Percentiles rank a stretch among this genome's conserved stretches.
phyloP scores from a whole-genome alignment of 2,888 invertebrate species.

The Heliconius hortense region DNA sequence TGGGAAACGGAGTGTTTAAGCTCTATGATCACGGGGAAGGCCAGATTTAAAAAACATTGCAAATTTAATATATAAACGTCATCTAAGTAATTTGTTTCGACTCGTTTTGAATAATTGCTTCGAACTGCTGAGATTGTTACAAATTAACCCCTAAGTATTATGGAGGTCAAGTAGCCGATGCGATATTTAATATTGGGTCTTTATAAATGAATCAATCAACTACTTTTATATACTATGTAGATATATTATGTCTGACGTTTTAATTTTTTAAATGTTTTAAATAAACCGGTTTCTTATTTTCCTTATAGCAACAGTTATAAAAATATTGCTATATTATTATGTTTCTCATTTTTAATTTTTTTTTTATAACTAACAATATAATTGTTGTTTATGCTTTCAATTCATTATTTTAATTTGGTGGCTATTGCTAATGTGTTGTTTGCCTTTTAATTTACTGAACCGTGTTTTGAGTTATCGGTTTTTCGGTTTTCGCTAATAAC shows the following conservation, averaged over 20 bases:
- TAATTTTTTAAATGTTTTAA: background rate
- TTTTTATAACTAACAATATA: background rate
- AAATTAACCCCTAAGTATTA: slow-evolving; percentile 36
- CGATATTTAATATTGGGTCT: slow-evolving; percentile 18
- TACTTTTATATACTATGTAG: background rate
- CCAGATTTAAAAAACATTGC: background rate
- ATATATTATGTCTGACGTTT: background rate
- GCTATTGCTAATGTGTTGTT: background rate
- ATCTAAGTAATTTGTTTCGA: slow-evolving; percentile 26
- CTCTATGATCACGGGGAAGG: background rate
- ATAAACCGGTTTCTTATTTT: background rate
- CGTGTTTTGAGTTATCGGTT: too few species aligned
- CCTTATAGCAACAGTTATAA: background rate
- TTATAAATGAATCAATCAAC: slow-evolving; percentile 28
- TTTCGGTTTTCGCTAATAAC: too few species aligned
- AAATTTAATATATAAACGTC: background rate
- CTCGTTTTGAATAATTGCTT: slow-evolving; percentile 27
- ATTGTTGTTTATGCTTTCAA: background rate
- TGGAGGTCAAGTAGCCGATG: slow-evolving; percentile 36
- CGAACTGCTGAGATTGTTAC: slow-evolving; percentile 26
- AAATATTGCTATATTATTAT: too few species aligned
- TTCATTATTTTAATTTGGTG: background rate
- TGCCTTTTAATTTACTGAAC: background rate
- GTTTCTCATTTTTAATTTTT: too few species aligned
- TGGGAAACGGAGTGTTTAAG: background rate